These are phyloP conservation scores for Leptinotarsa rubiginosa DNA, from an alignment of 2,888 invertebrate genomes.

Conservation along the genomic window DNA sequence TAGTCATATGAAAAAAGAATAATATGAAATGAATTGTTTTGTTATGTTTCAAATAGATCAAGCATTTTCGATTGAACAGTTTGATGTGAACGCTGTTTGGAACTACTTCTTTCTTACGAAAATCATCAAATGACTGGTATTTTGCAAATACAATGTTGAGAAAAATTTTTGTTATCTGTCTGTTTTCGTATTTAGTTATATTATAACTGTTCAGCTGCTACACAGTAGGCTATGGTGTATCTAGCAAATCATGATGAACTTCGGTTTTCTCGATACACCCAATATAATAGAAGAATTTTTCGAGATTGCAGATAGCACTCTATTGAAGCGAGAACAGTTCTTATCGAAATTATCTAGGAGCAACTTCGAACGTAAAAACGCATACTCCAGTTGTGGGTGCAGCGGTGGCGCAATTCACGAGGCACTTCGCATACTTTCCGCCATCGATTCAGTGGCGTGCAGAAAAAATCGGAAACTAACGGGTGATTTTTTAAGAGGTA, in stretches of 20 bases:
- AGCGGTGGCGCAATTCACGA: slow-evolving; percentile 51
- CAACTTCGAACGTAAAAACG: slow-evolving; percentile 26
- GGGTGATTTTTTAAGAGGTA: too few species aligned
- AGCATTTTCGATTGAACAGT: too few species aligned
- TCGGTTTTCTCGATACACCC: slow-evolving; percentile 23
- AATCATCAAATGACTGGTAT: too few species aligned
- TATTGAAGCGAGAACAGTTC: slow-evolving; percentile 29
- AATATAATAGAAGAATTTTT: slow-evolving; percentile 23
- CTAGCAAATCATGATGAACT: slow-evolving; percentile 9
- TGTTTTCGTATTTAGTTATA: too few species aligned
- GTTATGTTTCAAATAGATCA: too few species aligned
- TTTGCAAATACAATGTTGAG: too few species aligned
- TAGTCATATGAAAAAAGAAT: too few species aligned
- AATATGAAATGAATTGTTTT: too few species aligned
- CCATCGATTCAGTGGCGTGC: slow-evolving; percentile 31
- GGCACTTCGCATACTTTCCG: slow-evolving; percentile 37
- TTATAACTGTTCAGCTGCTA: too few species aligned
- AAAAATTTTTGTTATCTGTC: too few species aligned
- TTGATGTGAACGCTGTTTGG: too few species aligned
- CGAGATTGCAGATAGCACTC: slow-evolving; percentile 25
- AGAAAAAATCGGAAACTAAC: background rate
- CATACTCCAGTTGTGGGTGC: slow-evolving; percentile 52
- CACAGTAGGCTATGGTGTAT: background rate
- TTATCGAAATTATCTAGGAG: slow-evolving; percentile 31
- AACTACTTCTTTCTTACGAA: too few species aligned